phyloP scores from a whole-genome alignment of 1,140 invertebrate species.

The Drosophila nebulosa region DNA sequence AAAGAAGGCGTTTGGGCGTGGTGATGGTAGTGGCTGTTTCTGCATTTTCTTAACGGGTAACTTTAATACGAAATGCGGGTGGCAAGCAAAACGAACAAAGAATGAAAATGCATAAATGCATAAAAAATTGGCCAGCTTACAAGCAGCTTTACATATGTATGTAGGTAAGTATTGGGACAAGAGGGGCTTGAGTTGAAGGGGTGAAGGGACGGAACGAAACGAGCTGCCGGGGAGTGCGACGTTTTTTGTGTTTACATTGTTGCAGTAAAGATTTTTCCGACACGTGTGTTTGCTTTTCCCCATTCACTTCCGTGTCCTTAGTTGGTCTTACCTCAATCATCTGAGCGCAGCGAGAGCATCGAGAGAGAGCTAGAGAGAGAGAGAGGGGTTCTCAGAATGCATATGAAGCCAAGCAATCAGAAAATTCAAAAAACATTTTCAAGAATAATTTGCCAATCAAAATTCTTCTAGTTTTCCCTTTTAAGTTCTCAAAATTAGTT shows the following conservation, averaged over 20 bases:
- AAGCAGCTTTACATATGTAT: constrained; percentile 71
- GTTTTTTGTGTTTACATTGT: constrained; percentile 57
- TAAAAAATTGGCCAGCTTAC: constrained; percentile 78
- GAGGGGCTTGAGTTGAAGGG: constrained; percentile 7
- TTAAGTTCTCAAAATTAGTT: constrained; percentile 14
- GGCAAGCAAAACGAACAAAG: background rate
- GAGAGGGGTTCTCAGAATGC: too few species aligned
- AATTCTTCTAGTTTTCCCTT: background rate
- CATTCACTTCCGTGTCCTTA: constrained; percentile 53
- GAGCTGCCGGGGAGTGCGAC: constrained; percentile 11
- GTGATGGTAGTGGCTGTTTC: constrained; percentile 36
- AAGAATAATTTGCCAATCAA: background rate
- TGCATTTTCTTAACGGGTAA: constrained; percentile 57
- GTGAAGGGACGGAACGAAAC: too few species aligned
- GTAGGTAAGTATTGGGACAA: too few species aligned
- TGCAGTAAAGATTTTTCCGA: constrained; percentile 64
- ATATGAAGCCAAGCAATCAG: too few species aligned
- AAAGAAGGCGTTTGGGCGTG: constrained; percentile 46
- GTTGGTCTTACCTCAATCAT: background rate
- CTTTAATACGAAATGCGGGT: constrained; percentile 50
- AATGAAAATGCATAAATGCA: constrained; percentile 73
- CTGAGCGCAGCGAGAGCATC: background rate
- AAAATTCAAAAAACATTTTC: background rate
- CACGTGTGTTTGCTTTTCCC: constrained; percentile 70
- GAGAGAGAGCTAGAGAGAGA: too few species aligned